A percentile compares a stretch with the other conserved stretches of the same genome.
phyloP scores from a whole-genome alignment of 2,797 vertebrate species.

The Chelmon rostratus region DNA sequence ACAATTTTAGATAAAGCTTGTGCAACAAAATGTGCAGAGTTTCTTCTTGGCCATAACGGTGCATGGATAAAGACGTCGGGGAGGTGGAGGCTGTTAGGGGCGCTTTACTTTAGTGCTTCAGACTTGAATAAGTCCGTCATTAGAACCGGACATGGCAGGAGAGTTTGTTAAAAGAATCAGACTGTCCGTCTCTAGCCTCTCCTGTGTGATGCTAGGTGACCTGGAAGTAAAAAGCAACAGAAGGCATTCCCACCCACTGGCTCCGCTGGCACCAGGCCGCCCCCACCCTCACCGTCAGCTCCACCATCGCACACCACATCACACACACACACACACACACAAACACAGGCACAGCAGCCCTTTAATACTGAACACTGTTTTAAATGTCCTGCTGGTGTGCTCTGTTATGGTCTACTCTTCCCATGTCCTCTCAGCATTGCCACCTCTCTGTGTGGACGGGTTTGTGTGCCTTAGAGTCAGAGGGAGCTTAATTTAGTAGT shows the following conservation, averaged over 20 bases:
- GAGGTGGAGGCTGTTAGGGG: not conserved
- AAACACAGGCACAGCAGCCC: constrained; percentile 24
- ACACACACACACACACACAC: constrained; percentile 25
- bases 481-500: constrained; percentile 49
- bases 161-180: constrained; percentile 48
- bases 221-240: constrained; percentile 86
- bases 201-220: constrained; percentile 78
- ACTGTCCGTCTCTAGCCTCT: constrained; percentile 35
- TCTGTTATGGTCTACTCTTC: constrained; percentile 12
- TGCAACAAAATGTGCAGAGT: not conserved
- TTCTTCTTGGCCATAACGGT: not conserved
- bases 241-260: constrained; percentile 81
- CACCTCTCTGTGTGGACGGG: constrained; percentile 28
- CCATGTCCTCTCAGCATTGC: constrained; percentile 17
- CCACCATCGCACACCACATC: constrained; percentile 55
- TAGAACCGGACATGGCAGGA: constrained; percentile 10
- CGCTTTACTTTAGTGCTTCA: constrained; percentile 4
- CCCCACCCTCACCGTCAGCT: constrained; percentile 63
- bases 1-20: not conserved
- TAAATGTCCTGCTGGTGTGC: constrained; percentile 34
- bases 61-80: not conserved
- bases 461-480: constrained; percentile 34
- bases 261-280: constrained; percentile 63
- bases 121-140: constrained; percentile 3
- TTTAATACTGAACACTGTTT: constrained; percentile 51